Conservation (phyloP, 1,140 invertebrate species). For the Saccostrea cuccullata region DNA sequence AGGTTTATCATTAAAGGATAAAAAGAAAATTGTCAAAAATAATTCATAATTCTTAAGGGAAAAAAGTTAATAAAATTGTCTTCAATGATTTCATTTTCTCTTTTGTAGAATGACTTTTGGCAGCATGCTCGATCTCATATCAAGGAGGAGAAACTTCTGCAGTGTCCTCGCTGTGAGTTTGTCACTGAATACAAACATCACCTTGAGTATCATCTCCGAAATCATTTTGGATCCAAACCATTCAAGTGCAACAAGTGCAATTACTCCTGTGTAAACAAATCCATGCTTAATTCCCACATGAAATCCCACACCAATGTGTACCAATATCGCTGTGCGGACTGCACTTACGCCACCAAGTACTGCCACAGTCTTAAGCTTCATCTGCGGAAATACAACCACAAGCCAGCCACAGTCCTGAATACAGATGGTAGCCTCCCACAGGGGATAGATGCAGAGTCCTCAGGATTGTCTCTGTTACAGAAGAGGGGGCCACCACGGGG, state of each 20-base stretch:
- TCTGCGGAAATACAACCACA: slow-evolving; percentile 93
- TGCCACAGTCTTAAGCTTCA: slow-evolving; percentile 98
- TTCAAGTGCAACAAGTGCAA: slow-evolving; percentile 92
- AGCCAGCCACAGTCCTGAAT: slow-evolving; percentile 79
- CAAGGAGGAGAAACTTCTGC: slow-evolving; percentile 93
- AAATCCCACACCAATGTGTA: slow-evolving; percentile 99
- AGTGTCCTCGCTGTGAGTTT: slow-evolving; percentile 95
- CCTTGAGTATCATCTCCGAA: slow-evolving; percentile 95
- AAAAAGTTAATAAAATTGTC: not conserved
- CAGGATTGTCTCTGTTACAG: slow-evolving; percentile 71
- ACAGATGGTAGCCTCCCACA: slow-evolving; percentile 76
- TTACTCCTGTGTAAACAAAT: slow-evolving; percentile 95
- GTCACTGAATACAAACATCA: slow-evolving; percentile 99
- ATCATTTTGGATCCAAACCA: slow-evolving; percentile 97
- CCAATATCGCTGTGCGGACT: slow-evolving; percentile 96
- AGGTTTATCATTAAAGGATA: no score
- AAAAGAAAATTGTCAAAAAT: no score
- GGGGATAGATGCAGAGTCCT: slow-evolving; percentile 70
- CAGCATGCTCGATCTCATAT: slow-evolving; percentile 93
- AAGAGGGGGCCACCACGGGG: slow-evolving; percentile 76
- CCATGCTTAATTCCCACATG: slow-evolving; percentile 99
- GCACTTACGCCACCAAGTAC: slow-evolving; percentile 98
- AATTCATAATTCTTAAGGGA: not conserved
- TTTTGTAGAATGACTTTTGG: slow-evolving; percentile 89
- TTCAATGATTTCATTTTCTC: not conserved